Conservation (phyloP, 2,888 invertebrate species). For the Hesperia comma region DNA sequence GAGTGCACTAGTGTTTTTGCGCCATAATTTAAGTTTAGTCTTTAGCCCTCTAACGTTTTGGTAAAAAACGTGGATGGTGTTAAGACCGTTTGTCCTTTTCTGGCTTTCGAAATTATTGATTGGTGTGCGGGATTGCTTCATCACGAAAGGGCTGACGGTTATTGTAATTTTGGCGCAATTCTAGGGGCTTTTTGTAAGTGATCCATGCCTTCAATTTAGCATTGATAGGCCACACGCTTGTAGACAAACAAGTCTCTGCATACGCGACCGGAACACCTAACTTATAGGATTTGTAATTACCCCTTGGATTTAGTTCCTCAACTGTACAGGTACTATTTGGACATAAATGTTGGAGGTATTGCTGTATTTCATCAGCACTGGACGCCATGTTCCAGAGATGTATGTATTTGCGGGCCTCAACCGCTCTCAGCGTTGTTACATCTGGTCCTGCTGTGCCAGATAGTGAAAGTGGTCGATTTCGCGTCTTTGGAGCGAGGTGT, state of each 20-base stretch:
- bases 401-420: background rate
- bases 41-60: constrained; percentile 40
- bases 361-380: background rate
- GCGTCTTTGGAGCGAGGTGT: background rate
- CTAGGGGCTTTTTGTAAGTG: background rate
- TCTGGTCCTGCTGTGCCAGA: background rate
- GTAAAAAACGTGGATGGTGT: constrained; percentile 13
- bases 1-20: constrained; percentile 1
- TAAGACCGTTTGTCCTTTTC: background rate
- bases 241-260: background rate
- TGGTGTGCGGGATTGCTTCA: background rate
- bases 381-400: constrained; percentile 8
- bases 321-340: background rate
- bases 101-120: background rate
- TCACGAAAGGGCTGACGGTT: constrained; percentile 5
- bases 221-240: background rate
- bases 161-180: background rate
- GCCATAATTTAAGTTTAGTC: constrained; percentile 35
- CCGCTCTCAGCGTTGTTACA: background rate
- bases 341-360: background rate
- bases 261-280: background rate
- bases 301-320: background rate
- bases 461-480: background rate
- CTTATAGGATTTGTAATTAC: constrained; percentile 1
- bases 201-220: constrained; percentile 9